These are phyloP conservation scores for Dreissena polymorpha DNA, from an alignment of 1,140 invertebrate species.

Conservation along the genomic window DNA sequence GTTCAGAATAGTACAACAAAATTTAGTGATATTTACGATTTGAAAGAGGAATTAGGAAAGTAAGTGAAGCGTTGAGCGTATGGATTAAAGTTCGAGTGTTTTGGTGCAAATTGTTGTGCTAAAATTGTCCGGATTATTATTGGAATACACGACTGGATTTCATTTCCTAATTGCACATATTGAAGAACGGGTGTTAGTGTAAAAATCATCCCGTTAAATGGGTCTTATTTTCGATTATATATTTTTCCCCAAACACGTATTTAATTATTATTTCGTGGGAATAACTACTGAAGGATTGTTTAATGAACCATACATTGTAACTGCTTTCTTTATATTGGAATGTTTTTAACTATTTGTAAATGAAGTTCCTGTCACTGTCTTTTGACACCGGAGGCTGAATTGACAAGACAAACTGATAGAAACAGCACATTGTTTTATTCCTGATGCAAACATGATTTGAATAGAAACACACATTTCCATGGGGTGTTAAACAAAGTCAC, in stretches of 20 bases:
- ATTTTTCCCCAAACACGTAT: neutral
- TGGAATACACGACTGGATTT: neutral
- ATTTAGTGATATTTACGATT: constrained; percentile 99
- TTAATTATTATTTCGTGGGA: too few relatives aligned
- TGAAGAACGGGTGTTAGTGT: constrained; percentile 20
- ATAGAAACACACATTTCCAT: too few relatives aligned
- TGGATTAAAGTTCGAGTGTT: neutral
- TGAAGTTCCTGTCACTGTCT: too few relatives aligned
- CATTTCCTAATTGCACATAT: constrained; percentile 45
- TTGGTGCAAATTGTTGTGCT: constrained; percentile 1
- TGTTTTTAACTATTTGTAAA: too few relatives aligned
- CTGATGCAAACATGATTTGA: too few relatives aligned
- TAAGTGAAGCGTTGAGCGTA: constrained; percentile 84
- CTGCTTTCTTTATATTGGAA: too few relatives aligned
- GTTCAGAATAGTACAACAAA: constrained; percentile 79
- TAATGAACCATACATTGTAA: too few relatives aligned
- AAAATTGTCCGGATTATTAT: neutral
- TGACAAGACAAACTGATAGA: too few relatives aligned
- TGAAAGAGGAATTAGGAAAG: constrained; percentile 99
- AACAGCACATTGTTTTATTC: too few relatives aligned
- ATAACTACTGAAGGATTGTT: too few relatives aligned
- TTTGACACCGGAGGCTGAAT: too few relatives aligned
- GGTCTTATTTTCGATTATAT: neutral
- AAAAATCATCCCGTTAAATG: constrained; percentile 10
- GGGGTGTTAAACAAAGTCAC: too few relatives aligned